phyloP scores from a whole-genome alignment of 2,888 invertebrate species.

The Patella depressa region DNA sequence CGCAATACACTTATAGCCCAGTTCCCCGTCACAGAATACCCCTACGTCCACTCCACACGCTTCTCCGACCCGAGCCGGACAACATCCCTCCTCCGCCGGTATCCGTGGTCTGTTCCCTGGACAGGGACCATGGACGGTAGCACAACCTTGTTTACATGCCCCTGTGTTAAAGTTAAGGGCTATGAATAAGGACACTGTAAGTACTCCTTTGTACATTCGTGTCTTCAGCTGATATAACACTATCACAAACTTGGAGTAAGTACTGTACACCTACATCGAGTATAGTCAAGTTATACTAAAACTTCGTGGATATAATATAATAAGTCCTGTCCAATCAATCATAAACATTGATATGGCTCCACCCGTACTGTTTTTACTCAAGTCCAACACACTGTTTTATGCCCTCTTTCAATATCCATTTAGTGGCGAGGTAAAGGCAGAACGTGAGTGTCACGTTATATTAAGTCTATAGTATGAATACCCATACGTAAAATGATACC shows the following conservation, averaged over 20 bases:
- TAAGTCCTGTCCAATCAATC: background rate
- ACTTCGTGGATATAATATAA: background rate
- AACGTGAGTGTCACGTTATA: slow-evolving; percentile 9
- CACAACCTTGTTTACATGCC: slow-evolving; percentile 16
- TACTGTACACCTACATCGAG: too few species aligned
- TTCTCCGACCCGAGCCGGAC: slow-evolving; percentile 19
- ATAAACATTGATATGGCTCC: background rate
- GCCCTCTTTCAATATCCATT: background rate
- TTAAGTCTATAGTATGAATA: slow-evolving; percentile 17
- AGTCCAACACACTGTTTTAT: background rate
- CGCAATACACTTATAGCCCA: slow-evolving; percentile 21
- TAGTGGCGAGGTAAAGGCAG: background rate
- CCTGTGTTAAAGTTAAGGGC: background rate
- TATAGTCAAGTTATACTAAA: background rate
- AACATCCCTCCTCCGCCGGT: slow-evolving; percentile 16
- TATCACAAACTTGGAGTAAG: too few species aligned
- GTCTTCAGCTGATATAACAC: background rate
- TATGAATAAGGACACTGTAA: background rate
- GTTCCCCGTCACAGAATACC: slow-evolving; percentile 17
- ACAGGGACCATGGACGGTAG: background rate
- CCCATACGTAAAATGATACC: slow-evolving; percentile 26
- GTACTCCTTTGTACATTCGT: background rate
- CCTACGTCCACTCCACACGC: slow-evolving; percentile 14
- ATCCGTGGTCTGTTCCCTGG: slow-evolving; percentile 17
- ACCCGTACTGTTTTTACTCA: background rate